phyloP scores from a whole-genome alignment of 2,888 invertebrate species.

The Tholera decimalis region DNA sequence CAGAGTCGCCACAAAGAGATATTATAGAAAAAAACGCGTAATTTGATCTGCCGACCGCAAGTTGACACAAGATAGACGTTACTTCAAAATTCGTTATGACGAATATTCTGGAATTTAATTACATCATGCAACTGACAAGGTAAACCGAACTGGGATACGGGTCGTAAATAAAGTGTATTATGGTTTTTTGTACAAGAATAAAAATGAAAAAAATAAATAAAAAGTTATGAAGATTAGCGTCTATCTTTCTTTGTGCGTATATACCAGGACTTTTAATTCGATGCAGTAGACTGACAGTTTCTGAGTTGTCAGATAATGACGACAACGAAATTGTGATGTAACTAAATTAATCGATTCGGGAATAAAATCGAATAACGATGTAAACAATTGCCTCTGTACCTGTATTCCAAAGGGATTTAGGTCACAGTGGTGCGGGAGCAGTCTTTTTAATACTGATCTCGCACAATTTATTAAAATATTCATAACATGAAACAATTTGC shows the following conservation, averaged over 20 bases:
- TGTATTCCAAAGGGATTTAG: no score
- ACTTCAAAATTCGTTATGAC: conserved; percentile 44
- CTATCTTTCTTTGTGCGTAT: neutral
- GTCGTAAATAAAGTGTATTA: conserved; percentile 33
- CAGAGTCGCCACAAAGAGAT: conserved; percentile 51
- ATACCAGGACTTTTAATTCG: no score
- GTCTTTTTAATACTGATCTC: no score
- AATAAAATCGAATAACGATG: no score
- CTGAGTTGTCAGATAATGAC: no score
- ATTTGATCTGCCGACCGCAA: conserved; percentile 57
- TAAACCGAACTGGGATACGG: conserved; percentile 32
- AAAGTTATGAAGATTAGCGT: neutral
- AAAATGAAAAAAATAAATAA: conserved; percentile 10
- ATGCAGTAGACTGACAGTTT: no score
- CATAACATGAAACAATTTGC: no score
- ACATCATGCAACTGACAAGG: conserved; percentile 38
- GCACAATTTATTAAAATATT: no score
- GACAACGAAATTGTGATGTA: no score
- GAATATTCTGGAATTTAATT: conserved; percentile 63
- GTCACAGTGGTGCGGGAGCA: no score
- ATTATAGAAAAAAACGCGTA: conserved; percentile 54
- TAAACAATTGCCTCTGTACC: no score
- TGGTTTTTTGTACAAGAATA: conserved; percentile 17
- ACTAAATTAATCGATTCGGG: no score
- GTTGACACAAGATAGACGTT: conserved; percentile 61